Evolutionary conservation across 2,888 invertebrate species (phyloP), one percentile per base, ranked within the genome.

Genomic region (Cerastoderma edule): DNA sequence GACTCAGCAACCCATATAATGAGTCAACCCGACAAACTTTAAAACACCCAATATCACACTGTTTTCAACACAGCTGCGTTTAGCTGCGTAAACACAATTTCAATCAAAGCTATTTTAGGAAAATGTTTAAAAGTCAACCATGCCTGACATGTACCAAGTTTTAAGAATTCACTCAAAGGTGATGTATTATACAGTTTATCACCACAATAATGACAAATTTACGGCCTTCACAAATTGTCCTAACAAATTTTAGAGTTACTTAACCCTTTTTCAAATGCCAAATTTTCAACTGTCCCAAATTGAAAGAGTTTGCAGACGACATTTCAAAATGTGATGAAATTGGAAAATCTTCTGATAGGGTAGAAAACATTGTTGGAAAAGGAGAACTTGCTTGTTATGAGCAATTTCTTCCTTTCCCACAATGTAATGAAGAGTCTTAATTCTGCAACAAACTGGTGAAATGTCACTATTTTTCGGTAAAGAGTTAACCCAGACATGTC

Each of bases 311-410:
- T 56, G 27, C 56, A 56, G 30, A 28, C 30, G 13, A 22, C n/a
- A n/a, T 2, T 28, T 28, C 27, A 56, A 56, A 28, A 2, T 50
- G 22, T 24, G 24, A 22, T 50, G 10, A n/a, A 10, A 24, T 33
- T 57, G 8, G 4, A 2, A 32, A 33, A 57, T n/a, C n/a, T n/a
- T n/a, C n/a, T n/a, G n/a, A n/a, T n/a, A n/a, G 33, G 10, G 57
- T 33, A 19, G n/a, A 32, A 57, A 57, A 57, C 57, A 33, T 16
- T 33, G 28, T 22, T n/a, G 33, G n/a, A 57, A 57, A 57, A 57
- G 22, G 6, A 57, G 16, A 57, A 28, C 27, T 28, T 56, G 56
- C 56, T 56, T 10, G 30, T 56, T 30, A 30, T n/a, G 1, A 56
- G 56, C 56, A 56, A 28, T 3, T 28, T 56, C 56, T 56, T 24